These are phyloP conservation scores for Tridacna gigas DNA, from an alignment of 2,888 invertebrate species.

Conservation along the genomic window DNA sequence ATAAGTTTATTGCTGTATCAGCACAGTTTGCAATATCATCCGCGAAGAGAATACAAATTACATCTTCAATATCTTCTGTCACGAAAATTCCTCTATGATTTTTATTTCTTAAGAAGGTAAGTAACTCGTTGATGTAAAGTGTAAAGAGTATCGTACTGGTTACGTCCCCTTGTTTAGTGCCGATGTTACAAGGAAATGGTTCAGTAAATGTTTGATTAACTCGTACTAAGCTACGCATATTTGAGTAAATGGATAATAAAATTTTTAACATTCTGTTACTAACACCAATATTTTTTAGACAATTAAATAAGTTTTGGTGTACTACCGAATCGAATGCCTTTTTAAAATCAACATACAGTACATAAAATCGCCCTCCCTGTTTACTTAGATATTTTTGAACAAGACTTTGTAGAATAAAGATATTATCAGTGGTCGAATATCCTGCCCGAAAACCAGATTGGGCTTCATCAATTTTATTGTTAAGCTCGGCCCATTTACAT, in stretches of 20 bases:
- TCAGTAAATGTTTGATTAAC: background rate
- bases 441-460: slow-evolving; percentile 1
- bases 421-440: background rate
- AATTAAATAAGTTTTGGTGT: background rate
- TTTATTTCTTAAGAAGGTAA: slow-evolving; percentile 6
- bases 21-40: slow-evolving; percentile 15
- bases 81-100: slow-evolving; percentile 11
- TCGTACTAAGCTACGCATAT: background rate
- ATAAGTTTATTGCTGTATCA: slow-evolving; percentile 13
- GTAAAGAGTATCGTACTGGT: slow-evolving; percentile 16
- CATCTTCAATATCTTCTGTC: background rate
- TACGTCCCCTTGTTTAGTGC: slow-evolving; percentile 17
- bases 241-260: background rate
- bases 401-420: background rate
- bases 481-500: background rate
- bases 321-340: background rate
- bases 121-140: slow-evolving; percentile 19
- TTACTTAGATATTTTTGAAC: slow-evolving; percentile 7
- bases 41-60: background rate
- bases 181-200: slow-evolving; percentile 12
- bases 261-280: background rate
- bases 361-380: slow-evolving; percentile 10
- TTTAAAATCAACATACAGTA: slow-evolving; percentile 5
- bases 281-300: background rate
- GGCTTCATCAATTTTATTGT: slow-evolving; percentile 3